These are phyloP conservation scores for Tipula lateralis DNA, from an alignment of 2,888 invertebrate species.

Conservation along the genomic window DNA sequence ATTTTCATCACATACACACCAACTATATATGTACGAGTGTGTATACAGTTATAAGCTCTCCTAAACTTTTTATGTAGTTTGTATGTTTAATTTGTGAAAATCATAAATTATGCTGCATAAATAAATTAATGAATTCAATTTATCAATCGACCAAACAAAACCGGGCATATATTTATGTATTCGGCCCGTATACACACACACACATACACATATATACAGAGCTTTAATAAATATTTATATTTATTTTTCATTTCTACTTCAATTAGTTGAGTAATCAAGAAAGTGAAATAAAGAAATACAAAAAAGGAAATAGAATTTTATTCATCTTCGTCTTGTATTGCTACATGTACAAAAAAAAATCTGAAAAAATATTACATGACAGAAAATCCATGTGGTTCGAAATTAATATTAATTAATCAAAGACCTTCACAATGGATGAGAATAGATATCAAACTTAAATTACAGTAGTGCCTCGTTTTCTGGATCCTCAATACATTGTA, in stretches of 20 bases:
- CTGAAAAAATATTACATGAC: not conserved
- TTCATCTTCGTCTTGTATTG: not conserved
- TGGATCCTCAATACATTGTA: too few species aligned
- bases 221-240: not conserved
- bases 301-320: not conserved
- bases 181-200: not conserved
- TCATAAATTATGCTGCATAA: not conserved
- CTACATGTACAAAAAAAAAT: not conserved
- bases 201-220: not conserved
- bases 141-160: conserved; percentile 11
- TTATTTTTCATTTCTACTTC: conserved; percentile 11
- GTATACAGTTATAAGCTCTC: not conserved
- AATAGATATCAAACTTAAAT: not conserved
- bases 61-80: not conserved
- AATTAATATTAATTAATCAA: conserved; percentile 19
- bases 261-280: conserved; percentile 19
- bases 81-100: not conserved
- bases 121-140: not conserved
- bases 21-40: not conserved
- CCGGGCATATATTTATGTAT: not conserved
- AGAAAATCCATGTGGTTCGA: not conserved
- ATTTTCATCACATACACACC: not conserved
- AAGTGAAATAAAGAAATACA: not conserved
- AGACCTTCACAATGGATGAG: not conserved
- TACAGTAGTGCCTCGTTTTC: too few species aligned